Base-by-base conservation (phyloP, 2,113 vertebrate genomes). In the Amphiprion percula region DNA sequence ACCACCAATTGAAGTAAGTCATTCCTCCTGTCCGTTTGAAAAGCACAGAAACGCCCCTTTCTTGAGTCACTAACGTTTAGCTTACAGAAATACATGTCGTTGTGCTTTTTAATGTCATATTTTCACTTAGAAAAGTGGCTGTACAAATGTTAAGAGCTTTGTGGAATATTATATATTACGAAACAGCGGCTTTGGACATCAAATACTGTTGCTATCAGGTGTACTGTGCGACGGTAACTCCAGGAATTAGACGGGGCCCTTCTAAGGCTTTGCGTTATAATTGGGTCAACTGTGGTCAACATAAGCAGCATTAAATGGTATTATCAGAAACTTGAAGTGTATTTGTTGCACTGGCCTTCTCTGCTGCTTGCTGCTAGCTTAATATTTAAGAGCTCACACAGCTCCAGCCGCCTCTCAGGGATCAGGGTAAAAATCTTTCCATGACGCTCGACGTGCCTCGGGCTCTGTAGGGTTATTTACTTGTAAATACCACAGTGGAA, bases 1-100 rank as follows among this genome's bases (percentile, higher is more conserved):
- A 68, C n/a, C 72, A 54, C 16, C 44, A 56, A 12, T 23, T 33
- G 63, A 88, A 71, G 92, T 94, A 89, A 93, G 88, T 86, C 24
- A 23, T 77, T 33, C 33, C 49, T 61, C 17, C 19, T 52, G 24
- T 49, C 8, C 19, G 6, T 77, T 77, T 65, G 28, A 33, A 65
- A 49, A 24, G 8, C 19, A n/a, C 46, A 77, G 82, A 8, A 88
- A 90, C 90, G 78, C 87, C 83, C 84, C 85, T 83, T 79, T 83
- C 24, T 7, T 53, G 9, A 10, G 49, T 26, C 26, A 49, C 46
- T 37, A 21, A 26, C 24, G 5, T 44, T 50, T 49, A 12, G 17
- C 19, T 17, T 44, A 26, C 54, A 9, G 17, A 7, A 5, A 56
- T 5, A 0, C 17, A 44, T 30, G 19, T 59, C 62, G 4, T 16